These are phyloP conservation scores for Atherix ibis DNA, from an alignment of 2,888 invertebrate genomes.

Conservation along the genomic window DNA sequence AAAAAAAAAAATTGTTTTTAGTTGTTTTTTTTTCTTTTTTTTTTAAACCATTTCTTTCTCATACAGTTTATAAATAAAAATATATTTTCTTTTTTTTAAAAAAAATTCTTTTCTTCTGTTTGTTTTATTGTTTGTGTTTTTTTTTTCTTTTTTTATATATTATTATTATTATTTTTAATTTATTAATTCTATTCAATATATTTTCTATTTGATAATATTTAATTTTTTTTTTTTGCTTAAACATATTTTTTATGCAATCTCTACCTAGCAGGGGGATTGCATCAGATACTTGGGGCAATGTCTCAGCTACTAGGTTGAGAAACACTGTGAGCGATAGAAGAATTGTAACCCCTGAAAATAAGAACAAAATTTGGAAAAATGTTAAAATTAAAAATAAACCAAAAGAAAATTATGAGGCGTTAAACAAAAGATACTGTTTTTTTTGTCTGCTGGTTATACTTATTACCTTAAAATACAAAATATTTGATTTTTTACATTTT, in stretches of 20 bases:
- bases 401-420: too few relatives aligned
- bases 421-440: too few relatives aligned
- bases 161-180: constrained; percentile 7
- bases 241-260: constrained; percentile 31
- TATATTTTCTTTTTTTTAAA: too few relatives aligned
- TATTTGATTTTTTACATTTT: too few relatives aligned
- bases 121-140: constrained; percentile 5
- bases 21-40: too few relatives aligned
- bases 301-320: constrained; percentile 98
- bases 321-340: constrained; percentile 99
- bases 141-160: constrained; percentile 5
- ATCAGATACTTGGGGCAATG: constrained; percentile 99
- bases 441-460: too few relatives aligned
- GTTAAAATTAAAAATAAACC: constrained; percentile 5
- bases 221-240: constrained; percentile 9
- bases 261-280: constrained; percentile 99
- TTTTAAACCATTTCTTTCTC: too few relatives aligned
- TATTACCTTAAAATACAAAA: too few relatives aligned
- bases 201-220: constrained; percentile 5
- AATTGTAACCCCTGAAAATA: constrained; percentile 90
- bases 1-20: too few relatives aligned
- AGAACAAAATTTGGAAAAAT: constrained; percentile 7
- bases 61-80: too few relatives aligned
- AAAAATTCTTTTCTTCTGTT: too few relatives aligned
- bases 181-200: constrained; percentile 1